Conservation (phyloP, 2,888 invertebrate species). For the Philhelius pedissequus region DNA sequence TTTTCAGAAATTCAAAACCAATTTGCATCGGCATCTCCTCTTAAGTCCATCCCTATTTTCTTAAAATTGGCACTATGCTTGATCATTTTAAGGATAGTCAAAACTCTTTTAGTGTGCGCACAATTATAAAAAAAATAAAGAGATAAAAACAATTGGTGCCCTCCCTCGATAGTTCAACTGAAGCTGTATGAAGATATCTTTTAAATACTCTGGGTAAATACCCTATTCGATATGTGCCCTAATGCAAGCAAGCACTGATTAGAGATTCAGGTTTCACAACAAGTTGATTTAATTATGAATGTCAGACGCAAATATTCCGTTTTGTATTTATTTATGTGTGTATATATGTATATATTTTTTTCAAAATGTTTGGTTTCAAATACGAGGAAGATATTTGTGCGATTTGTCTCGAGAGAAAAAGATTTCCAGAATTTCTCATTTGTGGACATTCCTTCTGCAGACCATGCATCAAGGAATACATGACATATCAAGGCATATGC, state of each 20-base stretch:
- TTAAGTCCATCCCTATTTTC: too few relatives aligned
- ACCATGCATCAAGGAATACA: conserved; percentile 75
- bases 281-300: not conserved
- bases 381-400: conserved; percentile 73
- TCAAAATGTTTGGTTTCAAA: conserved; percentile 53
- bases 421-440: conserved; percentile 74
- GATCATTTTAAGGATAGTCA: too few relatives aligned
- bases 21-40: too few relatives aligned
- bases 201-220: too few relatives aligned
- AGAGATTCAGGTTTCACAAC: not conserved
- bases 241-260: not conserved
- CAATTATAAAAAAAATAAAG: too few relatives aligned
- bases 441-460: conserved; percentile 79
- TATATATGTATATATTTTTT: not conserved
- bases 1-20: too few relatives aligned
- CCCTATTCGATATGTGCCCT: too few relatives aligned
- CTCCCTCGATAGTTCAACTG: too few relatives aligned
- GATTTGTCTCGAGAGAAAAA: conserved; percentile 77
- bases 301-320: not conserved
- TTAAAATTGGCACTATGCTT: too few relatives aligned
- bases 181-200: too few relatives aligned
- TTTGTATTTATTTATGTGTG: not conserved
- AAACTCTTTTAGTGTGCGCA: too few relatives aligned
- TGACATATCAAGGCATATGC: conserved; percentile 74
- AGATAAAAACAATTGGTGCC: too few relatives aligned